Evolutionary conservation across 1,140 invertebrate species (phyloP).

Genomic region (Babylonia areolata): DNA sequence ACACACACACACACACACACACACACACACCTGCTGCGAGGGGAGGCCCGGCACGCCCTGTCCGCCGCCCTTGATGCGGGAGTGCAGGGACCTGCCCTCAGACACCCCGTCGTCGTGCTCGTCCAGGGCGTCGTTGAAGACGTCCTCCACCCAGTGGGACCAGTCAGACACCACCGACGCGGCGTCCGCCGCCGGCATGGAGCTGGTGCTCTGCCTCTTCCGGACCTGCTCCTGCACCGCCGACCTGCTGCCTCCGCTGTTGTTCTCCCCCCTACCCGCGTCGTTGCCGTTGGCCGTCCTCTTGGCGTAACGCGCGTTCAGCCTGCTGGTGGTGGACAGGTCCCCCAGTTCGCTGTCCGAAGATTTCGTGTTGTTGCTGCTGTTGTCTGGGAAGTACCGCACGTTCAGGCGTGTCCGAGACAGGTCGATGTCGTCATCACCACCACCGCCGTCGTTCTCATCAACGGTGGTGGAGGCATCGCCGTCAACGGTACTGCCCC

Average conservation of each 20-base stretch:
- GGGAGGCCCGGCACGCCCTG: slow-evolving; percentile 63
- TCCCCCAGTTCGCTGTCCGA: slow-evolving; percentile 33
- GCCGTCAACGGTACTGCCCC: slow-evolving; percentile 39
- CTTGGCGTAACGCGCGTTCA: slow-evolving; percentile 66
- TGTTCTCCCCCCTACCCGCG: background rate
- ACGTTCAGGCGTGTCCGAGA: slow-evolving; percentile 59
- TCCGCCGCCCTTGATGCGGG: slow-evolving; percentile 92
- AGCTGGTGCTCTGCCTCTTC: slow-evolving; percentile 45
- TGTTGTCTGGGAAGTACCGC: slow-evolving; percentile 58
- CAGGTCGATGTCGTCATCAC: slow-evolving; percentile 51
- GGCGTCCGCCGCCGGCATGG: slow-evolving; percentile 50
- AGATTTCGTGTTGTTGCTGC: slow-evolving; percentile 14
- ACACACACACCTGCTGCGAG: slow-evolving; percentile 49
- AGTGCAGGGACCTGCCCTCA: slow-evolving; percentile 89
- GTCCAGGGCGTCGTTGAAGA: slow-evolving; percentile 92
- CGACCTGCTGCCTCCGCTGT: slow-evolving; percentile 33
- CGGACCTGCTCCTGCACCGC: slow-evolving; percentile 55
- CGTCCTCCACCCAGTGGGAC: slow-evolving; percentile 95
- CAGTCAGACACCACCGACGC: slow-evolving; percentile 84
- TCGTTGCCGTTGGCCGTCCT: slow-evolving; percentile 49
- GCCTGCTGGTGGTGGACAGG: slow-evolving; percentile 59
- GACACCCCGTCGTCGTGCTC: slow-evolving; percentile 94
- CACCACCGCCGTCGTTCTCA: no score
- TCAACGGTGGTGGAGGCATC: slow-evolving; percentile 55
- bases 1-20: no score